Evolutionary conservation across 2,113 vertebrate genomes (phyloP).

Genomic region (Barbus barbus): DNA sequence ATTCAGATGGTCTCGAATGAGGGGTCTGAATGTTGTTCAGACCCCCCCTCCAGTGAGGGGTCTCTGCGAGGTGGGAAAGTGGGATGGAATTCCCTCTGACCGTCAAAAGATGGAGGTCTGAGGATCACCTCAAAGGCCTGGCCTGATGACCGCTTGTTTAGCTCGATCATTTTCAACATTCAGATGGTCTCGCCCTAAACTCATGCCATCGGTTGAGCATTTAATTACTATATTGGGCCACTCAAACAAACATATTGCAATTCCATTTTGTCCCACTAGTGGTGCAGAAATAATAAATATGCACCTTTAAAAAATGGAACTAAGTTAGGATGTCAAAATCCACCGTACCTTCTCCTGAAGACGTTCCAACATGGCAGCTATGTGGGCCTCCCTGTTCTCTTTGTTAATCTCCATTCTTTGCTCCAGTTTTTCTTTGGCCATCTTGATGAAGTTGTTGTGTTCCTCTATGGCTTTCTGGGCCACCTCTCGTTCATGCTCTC

Average conservation of each 20-base stretch:
- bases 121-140: too few species aligned
- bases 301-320: neutral
- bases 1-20: too few species aligned
- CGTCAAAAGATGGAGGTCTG: too few species aligned
- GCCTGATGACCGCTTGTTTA: too few species aligned
- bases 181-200: neutral
- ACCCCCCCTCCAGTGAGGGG: too few species aligned
- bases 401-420: slow-evolving; percentile 89
- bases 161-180: too few species aligned
- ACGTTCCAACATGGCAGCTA: slow-evolving; percentile 84
- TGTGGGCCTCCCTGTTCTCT: slow-evolving; percentile 85
- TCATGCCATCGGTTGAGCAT: neutral
- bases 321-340: neutral
- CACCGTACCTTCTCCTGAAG: slow-evolving; percentile 87
- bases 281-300: neutral
- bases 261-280: neutral
- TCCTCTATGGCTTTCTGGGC: slow-evolving; percentile 89
- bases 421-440: slow-evolving; percentile 86
- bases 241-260: too few species aligned
- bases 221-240: too few species aligned
- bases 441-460: slow-evolving; percentile 86
- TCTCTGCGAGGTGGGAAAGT: too few species aligned
- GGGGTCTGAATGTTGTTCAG: too few species aligned
- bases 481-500: slow-evolving; percentile 89
- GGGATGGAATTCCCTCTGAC: too few species aligned